phyloP scores from a whole-genome alignment of 2,888 invertebrate genomes.

The Nomada hirtipes region DNA sequence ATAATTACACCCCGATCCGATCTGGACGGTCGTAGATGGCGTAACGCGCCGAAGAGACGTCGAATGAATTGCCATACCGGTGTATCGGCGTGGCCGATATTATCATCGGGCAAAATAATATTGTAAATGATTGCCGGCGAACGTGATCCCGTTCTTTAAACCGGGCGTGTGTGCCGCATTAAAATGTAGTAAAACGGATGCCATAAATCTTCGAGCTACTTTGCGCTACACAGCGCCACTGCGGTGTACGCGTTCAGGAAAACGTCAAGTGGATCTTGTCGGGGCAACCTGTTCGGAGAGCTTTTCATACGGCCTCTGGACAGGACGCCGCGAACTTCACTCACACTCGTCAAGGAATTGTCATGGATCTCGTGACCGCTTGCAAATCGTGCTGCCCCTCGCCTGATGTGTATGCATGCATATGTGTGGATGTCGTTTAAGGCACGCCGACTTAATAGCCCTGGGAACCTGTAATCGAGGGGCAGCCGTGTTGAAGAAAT shows the following conservation, averaged over 20 bases:
- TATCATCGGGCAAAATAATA: constrained; percentile 62
- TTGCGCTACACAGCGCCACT: constrained; percentile 49
- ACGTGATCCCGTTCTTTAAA: constrained; percentile 69
- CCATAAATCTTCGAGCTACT: constrained; percentile 63
- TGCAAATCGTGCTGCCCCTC: constrained; percentile 39
- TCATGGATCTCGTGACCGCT: constrained; percentile 47
- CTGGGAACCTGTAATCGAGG: constrained; percentile 46
- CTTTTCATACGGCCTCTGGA: constrained; percentile 36
- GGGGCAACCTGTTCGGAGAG: constrained; percentile 52
- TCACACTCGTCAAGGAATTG: constrained; percentile 43
- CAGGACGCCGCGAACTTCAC: constrained; percentile 27
- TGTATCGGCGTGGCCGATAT: constrained; percentile 42
- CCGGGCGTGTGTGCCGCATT: constrained; percentile 57
- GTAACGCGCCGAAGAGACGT: constrained; percentile 11
- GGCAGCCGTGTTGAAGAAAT: constrained; percentile 46
- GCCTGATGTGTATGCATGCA: not conserved
- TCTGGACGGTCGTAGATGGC: constrained; percentile 7
- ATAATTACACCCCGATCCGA: constrained; percentile 30
- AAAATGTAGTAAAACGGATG: constrained; percentile 68
- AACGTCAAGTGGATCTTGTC: constrained; percentile 53
- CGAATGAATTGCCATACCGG: constrained; percentile 26
- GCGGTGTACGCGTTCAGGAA: constrained; percentile 37
- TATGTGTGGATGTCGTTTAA: not conserved
- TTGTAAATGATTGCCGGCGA: constrained; percentile 62
- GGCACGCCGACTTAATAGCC: constrained; percentile 53